A percentile compares a stretch with the other conserved stretches of the same genome.
Evolutionary conservation across 2,113 vertebrate species (phyloP).

Genomic region (Aphyosemion australe): DNA sequence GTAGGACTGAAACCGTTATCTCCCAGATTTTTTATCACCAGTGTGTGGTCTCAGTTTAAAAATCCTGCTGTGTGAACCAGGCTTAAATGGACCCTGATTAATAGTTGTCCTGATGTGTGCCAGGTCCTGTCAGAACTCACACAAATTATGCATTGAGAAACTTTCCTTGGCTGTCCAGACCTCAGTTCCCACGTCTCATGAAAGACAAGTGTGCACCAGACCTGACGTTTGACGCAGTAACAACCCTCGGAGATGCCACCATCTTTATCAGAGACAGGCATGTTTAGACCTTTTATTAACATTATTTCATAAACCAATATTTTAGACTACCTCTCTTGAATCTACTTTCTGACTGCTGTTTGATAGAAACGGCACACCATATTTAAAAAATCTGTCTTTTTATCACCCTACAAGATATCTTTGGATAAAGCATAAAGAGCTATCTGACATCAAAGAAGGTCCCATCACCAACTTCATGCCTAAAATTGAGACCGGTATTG

Average conservation of each 20-base stretch:
- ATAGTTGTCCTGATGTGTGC: slow-evolving; percentile 14
- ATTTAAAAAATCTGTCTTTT: background rate
- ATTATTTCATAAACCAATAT: background rate
- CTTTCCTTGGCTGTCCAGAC: slow-evolving; percentile 46
- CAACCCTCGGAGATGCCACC: slow-evolving; percentile 68
- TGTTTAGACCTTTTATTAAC: background rate
- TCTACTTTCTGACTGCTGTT: too few relatives aligned
- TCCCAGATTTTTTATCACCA: too few relatives aligned
- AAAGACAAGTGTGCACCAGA: slow-evolving; percentile 70
- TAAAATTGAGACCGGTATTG: slow-evolving; percentile 74
- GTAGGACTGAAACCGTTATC: too few relatives aligned
- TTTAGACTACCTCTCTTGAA: background rate
- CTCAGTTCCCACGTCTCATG: slow-evolving; percentile 45
- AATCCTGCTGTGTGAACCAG: too few relatives aligned
- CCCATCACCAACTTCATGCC: slow-evolving; percentile 79
- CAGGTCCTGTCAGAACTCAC: slow-evolving; percentile 54
- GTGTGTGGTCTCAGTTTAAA: too few relatives aligned
- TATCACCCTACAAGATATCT: slow-evolving; percentile 66
- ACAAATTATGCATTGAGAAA: slow-evolving; percentile 42
- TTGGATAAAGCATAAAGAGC: slow-evolving; percentile 79
- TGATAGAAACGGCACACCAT: too few relatives aligned
- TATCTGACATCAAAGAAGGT: slow-evolving; percentile 75
- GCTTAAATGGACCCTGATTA: background rate
- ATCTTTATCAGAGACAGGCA: slow-evolving; percentile 79
- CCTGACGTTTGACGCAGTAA: slow-evolving; percentile 77